Evolutionary conservation across 1,140 invertebrate species (phyloP).

Genomic region (Diachasma alloeum): DNA sequence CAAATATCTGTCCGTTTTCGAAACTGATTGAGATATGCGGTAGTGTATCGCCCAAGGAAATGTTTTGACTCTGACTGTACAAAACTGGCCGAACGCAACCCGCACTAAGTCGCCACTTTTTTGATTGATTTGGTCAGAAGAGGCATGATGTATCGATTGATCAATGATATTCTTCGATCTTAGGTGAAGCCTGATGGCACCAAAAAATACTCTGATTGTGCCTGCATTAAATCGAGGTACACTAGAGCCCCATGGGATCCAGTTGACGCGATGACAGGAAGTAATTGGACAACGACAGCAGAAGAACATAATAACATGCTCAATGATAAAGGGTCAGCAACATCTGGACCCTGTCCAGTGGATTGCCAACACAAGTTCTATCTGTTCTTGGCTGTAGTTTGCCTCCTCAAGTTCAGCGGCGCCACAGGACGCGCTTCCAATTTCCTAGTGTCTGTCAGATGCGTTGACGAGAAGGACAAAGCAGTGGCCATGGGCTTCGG

Average conservation of each 20-base stretch:
- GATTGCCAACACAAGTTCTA: slow-evolving; percentile 74
- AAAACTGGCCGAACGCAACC: too few species aligned
- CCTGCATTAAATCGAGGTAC: slow-evolving; percentile 59
- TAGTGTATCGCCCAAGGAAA: too few species aligned
- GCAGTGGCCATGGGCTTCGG: slow-evolving; percentile 76
- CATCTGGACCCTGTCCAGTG: slow-evolving; percentile 71
- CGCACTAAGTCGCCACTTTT: too few species aligned
- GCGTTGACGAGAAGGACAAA: slow-evolving; percentile 77
- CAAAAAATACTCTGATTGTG: slow-evolving; percentile 66
- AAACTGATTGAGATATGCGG: too few species aligned
- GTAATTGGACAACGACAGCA: slow-evolving; percentile 13
- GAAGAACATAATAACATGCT: slow-evolving; percentile 9
- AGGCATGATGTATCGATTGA: too few species aligned
- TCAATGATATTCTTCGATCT: not conserved
- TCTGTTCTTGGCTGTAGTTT: slow-evolving; percentile 73
- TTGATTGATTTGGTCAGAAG: too few species aligned
- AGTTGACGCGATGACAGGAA: slow-evolving; percentile 26
- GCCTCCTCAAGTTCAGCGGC: slow-evolving; percentile 73
- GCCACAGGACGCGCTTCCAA: slow-evolving; percentile 75
- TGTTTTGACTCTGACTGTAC: too few species aligned
- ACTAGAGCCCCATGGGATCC: slow-evolving; percentile 30
- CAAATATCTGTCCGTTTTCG: too few species aligned
- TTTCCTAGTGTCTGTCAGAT: slow-evolving; percentile 74
- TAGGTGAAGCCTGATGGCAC: slow-evolving; percentile 39
- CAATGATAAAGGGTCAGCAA: slow-evolving; percentile 59